Evolutionary conservation across 2,888 invertebrate genomes (phyloP).

Genomic region (Pristionchus fissidentatus): DNA sequence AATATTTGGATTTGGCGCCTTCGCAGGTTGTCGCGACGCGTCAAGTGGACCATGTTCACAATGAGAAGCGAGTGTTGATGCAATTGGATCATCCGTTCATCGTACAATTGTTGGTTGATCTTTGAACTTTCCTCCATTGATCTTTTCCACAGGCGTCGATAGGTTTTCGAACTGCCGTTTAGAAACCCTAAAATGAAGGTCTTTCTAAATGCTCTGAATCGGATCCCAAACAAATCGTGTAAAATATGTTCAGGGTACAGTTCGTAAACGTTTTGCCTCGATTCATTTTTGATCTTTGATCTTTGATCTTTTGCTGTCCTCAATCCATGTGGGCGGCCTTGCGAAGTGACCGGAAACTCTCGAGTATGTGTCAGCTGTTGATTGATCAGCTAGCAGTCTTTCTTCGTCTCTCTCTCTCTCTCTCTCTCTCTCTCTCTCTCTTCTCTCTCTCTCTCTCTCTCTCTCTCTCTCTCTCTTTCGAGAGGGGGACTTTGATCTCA

Average conservation of each 20-base stretch:
- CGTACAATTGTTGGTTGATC: constrained; percentile 87
- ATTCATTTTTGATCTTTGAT: background rate
- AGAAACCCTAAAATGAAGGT: background rate
- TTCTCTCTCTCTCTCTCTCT: background rate
- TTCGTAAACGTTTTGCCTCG: no score
- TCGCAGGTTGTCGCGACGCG: constrained; percentile 85
- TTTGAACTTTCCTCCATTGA: background rate
- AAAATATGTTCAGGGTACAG: no score
- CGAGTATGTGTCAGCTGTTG: background rate
- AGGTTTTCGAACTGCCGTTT: background rate
- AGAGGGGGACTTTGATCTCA: constrained; percentile 31
- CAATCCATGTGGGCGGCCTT: constrained; percentile 16
- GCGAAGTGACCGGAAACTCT: constrained; percentile 5
- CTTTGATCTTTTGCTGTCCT: background rate
- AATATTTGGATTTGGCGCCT: background rate
- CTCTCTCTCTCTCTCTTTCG: no score
- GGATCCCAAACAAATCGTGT: no score
- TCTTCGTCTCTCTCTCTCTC: background rate
- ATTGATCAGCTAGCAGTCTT: constrained; percentile 4
- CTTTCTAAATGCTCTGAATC: background rate
- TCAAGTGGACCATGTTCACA: constrained; percentile 97
- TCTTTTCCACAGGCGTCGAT: constrained; percentile 87
- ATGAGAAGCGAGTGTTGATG: constrained; percentile 90
- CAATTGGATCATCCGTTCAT: constrained; percentile 94
- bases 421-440: background rate